These are phyloP conservation scores for Oncorhynchus clarkii DNA, from an alignment of 2,113 vertebrate genomes.

Conservation along the genomic window DNA sequence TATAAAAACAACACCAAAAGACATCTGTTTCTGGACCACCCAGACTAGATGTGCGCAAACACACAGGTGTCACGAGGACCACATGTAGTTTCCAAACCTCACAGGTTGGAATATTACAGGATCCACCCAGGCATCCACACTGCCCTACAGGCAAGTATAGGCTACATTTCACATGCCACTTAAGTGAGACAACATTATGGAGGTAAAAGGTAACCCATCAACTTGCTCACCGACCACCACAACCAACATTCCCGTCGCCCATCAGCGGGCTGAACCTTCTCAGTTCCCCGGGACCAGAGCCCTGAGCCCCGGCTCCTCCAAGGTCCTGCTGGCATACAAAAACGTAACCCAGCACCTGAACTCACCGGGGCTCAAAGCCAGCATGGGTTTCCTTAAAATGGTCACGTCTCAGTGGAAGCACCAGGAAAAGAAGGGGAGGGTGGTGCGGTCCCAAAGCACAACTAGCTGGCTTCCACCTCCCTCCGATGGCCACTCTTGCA, in stretches of 20 bases:
- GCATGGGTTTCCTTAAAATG: slow-evolving; percentile 67
- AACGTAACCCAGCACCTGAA: slow-evolving; percentile 61
- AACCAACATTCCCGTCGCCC: slow-evolving; percentile 13
- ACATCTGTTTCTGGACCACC: neutral
- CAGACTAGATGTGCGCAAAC: neutral
- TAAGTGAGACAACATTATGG: slow-evolving; percentile 22
- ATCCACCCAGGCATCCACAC: neutral
- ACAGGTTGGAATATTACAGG: neutral
- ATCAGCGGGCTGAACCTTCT: slow-evolving; percentile 24
- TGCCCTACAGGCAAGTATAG: neutral
- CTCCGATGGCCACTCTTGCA: slow-evolving; percentile 38
- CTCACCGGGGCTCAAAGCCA: slow-evolving; percentile 63
- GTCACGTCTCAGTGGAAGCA: slow-evolving; percentile 68
- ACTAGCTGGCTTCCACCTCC: slow-evolving; percentile 17
- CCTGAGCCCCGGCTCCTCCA: slow-evolving; percentile 43
- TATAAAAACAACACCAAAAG: slow-evolving; percentile 35
- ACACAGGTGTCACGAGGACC: neutral
- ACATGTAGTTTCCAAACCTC: neutral
- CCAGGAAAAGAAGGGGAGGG: slow-evolving; percentile 63
- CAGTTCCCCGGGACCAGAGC: slow-evolving; percentile 30
- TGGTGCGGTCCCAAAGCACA: slow-evolving; percentile 24
- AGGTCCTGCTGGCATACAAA: slow-evolving; percentile 60
- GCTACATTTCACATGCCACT: neutral
- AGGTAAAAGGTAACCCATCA: slow-evolving; percentile 25
- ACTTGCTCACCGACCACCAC: slow-evolving; percentile 15